Base-by-base conservation (phyloP, 2,888 invertebrate species). In the Cyclophora punctaria region DNA sequence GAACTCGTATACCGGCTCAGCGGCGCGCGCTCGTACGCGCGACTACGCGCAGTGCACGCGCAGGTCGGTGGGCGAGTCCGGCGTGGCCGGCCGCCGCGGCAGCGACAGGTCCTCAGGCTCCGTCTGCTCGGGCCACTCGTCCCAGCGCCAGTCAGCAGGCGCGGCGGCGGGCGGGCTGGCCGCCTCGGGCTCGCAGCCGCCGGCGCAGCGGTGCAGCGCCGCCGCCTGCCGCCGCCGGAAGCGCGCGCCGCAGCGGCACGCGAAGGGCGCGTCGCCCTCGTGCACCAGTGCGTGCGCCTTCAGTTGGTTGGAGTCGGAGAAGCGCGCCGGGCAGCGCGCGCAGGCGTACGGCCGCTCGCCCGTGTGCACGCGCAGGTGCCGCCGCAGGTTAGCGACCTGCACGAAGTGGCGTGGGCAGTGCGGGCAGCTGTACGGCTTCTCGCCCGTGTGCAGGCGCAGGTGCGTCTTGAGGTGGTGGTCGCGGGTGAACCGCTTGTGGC, bases 401-500 rank as follows among this genome's bases (percentile, higher is more conserved):
- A 97, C 97, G 78, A 97, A 97, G 73, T 96, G 95, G 2, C 96
- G 92, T 59, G 97, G 96, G 83, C 97, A 97, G 78, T 96, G 96
- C 48, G 93, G 93, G 82, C 97, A 97, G 70, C 95, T 94, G 80
- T 97, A 97, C 0, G 97, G 97, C 68, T 97, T 95, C 78, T 97
- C 97, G 0, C 97, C 97, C 2, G 97, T 97, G 78, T 97, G 97
- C 55, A 97, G 86, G 35, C 97, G 90, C 90, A 97, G 94, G 81
- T 97, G 97, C 0, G 97, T 97, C 83, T 97, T 97, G 48, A 97
- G 89, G 70, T 97, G 97, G 71, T 97, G 97, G 75, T 97, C 97
- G 47, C 97, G 91, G 2, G 97, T 97, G 80, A 97, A 97, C 59
- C 96, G 91, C 79, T 97, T 97, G 75, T 96, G 94, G 74, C 97